phyloP scores from a whole-genome alignment of 2,797 vertebrate genomes.

The Rhinella marina region DNA sequence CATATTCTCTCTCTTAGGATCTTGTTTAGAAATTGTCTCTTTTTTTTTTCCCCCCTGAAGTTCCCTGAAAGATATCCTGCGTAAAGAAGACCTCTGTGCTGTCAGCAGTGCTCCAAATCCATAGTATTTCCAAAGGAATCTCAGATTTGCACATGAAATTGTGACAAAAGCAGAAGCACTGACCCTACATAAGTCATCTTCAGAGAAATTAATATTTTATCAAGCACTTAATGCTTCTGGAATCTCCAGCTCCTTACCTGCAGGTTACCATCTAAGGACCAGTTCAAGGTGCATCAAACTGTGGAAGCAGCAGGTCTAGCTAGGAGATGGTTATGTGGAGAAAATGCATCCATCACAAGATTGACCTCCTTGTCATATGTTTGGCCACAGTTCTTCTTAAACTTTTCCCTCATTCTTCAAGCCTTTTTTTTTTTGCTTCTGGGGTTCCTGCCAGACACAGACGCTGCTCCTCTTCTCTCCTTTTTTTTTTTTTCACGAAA shows the following conservation, averaged over 20 bases:
- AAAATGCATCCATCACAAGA: constrained; percentile 5
- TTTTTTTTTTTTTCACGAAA: constrained; percentile 33
- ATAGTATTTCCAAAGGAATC: constrained; percentile 64
- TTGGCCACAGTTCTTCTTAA: constrained; percentile 62
- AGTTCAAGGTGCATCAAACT: constrained; percentile 62
- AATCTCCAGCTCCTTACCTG: constrained; percentile 60
- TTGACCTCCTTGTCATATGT: constrained; percentile 48
- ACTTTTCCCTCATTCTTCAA: constrained; percentile 72
- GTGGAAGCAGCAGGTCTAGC: constrained; percentile 48
- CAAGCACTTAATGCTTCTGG: constrained; percentile 63
- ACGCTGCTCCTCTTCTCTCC: constrained; percentile 73
- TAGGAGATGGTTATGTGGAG: constrained; percentile 31
- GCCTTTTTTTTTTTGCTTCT: constrained; percentile 59
- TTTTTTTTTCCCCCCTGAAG: constrained; percentile 36
- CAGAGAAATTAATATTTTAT: constrained; percentile 68
- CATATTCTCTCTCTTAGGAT: constrained; percentile 62
- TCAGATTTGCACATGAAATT: constrained; percentile 66
- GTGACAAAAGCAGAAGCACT: constrained; percentile 62
- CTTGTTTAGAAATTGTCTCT: constrained; percentile 43
- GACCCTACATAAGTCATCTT: constrained; percentile 68
- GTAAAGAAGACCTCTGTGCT: constrained; percentile 57
- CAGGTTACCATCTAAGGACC: constrained; percentile 57
- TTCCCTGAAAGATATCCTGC: constrained; percentile 68
- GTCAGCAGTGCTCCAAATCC: constrained; percentile 66
- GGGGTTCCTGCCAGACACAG: constrained; percentile 75